Base-by-base conservation (phyloP, 2,888 invertebrate genomes). In the Plagodis pulveraria region DNA sequence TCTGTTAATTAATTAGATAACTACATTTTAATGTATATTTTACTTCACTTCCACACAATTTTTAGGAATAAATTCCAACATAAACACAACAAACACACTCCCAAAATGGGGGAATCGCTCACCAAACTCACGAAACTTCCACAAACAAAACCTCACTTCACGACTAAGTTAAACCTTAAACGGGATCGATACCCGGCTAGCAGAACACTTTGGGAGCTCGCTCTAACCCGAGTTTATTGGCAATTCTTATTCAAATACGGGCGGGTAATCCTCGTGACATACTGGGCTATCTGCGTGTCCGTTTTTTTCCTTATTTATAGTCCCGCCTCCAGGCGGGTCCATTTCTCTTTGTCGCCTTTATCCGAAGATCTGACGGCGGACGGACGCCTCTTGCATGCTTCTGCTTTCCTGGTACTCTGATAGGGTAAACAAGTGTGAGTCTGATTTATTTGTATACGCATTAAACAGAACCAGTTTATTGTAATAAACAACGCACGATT, bases 241-340 rank as follows among this genome's bases (percentile, higher is more conserved):
- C 89, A 84, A 91, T 91, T 89, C 87, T 86, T 88, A 91, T 91
- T 91, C 87, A 90, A 91, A 90, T 88, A 87, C 80, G 82, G 82
- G 76, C 74, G 77, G 78, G 75, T 88, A 89, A 89, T 90, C 89
- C 84, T 77, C 72, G 80, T 83, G 89, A 89, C 90, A 88, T 85
- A 86, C 88, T 83, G 83, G 83, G 79, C 84, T 83, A 86, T 86
- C 84, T 84, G 79, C 74, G 74, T 83, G 86, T 85, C 85, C 84
- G 81, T 78, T 86, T 85, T 66, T 84, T 86, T 86, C 84, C 79
- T 87, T 91, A 89, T 89, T 90, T 89, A 87, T 87, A 67, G 75
- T 75, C 76, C 79, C 80, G 78, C 79, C 69, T 74, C 72, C 72
- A 76, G 83, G 77, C 76, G 73, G 83, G 81, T 83, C 87, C 88